Conservation (phyloP, 2,113 vertebrate genomes). For the Cryptomyrus ogoouensis region DNA sequence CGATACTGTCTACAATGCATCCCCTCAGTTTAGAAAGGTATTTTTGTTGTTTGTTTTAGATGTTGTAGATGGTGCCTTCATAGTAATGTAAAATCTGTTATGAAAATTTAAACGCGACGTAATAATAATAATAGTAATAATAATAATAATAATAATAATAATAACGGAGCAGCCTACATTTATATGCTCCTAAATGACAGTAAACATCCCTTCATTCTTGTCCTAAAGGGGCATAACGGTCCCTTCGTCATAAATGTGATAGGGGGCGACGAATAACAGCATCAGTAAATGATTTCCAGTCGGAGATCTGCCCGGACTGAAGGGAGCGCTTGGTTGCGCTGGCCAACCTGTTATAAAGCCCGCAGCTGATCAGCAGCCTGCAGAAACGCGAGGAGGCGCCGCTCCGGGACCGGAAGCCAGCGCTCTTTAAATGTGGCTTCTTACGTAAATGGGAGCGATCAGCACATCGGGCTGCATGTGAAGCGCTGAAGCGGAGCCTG, state of each 20-base stretch:
- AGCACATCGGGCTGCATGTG: background rate
- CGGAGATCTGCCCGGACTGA: slow-evolving; percentile 71
- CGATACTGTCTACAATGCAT: background rate
- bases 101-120: background rate
- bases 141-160: background rate
- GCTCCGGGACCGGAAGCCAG: slow-evolving; percentile 33
- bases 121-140: background rate
- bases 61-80: background rate
- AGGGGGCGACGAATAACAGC: slow-evolving; percentile 56
- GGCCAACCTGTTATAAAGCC: slow-evolving; percentile 66
- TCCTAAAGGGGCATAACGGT: background rate
- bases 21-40: background rate
- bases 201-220: background rate
- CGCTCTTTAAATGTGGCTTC: slow-evolving; percentile 15
- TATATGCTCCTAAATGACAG: background rate
- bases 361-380: slow-evolving; percentile 65
- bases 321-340: slow-evolving; percentile 68
- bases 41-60: background rate
- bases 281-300: slow-evolving; percentile 69
- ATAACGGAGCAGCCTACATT: background rate
- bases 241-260: slow-evolving; percentile 23
- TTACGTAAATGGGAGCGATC: slow-evolving; percentile 14
- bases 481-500: slow-evolving; percentile 24
- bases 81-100: background rate
- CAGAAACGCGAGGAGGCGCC: slow-evolving; percentile 52